A percentile compares a stretch with the other conserved stretches of the same genome.
Conservation (phyloP, 2,888 invertebrate species). For the Uropetala carovei region DNA sequence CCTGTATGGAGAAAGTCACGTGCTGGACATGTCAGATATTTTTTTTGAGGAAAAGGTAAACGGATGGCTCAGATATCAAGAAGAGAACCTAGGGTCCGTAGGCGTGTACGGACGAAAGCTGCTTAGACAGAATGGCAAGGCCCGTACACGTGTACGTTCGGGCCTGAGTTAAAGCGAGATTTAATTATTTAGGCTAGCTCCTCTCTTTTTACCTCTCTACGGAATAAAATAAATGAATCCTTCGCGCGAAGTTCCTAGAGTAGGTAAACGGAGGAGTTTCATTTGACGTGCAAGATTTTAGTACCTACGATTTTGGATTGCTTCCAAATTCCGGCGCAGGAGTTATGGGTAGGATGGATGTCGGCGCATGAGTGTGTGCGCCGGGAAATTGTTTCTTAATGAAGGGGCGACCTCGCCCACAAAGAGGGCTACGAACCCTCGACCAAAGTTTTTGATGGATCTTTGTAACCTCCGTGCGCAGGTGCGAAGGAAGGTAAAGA, state of each 20-base stretch:
- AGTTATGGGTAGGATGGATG: not conserved
- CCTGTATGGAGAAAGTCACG: no score
- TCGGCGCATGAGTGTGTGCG: not conserved
- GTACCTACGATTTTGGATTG: not conserved
- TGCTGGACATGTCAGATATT: no score
- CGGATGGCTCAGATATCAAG: no score
- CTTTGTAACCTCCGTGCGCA: no score
- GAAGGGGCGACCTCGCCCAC: not conserved
- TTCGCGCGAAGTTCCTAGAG: not conserved
- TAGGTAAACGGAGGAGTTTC: not conserved
- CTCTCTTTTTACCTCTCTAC: not conserved
- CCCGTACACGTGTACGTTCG: no score
- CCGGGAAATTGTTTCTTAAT: constrained; percentile 30
- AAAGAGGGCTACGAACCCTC: not conserved
- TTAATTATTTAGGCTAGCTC: not conserved
- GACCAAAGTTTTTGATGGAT: no score
- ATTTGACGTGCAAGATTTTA: not conserved
- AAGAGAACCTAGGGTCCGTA: no score
- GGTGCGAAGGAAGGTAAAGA: no score
- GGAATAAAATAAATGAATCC: not conserved
- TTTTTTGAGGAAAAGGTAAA: no score
- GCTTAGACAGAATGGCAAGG: no score
- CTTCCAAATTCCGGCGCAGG: not conserved
- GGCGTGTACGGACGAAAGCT: no score
- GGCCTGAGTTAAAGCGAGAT: not conserved